Evolutionary conservation across 2,113 vertebrate genomes (phyloP).

Genomic region (Sander lucioperca): DNA sequence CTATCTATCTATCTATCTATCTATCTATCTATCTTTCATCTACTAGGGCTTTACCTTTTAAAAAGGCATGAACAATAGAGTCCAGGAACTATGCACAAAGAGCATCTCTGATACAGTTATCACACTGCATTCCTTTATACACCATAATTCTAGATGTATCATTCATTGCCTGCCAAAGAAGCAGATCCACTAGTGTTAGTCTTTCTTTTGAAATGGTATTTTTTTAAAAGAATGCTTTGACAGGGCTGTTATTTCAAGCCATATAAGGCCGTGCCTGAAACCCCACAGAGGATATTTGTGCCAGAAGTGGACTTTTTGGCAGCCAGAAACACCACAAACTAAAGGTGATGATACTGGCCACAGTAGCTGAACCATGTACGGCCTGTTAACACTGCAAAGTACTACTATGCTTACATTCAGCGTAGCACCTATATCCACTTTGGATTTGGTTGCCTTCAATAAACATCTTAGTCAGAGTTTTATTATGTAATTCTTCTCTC

Average conservation of each 20-base stretch:
- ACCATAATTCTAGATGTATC: conserved; percentile 7
- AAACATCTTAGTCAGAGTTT: not conserved
- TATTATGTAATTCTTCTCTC: not conserved
- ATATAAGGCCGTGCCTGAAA: conserved; percentile 52
- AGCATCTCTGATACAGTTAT: not conserved
- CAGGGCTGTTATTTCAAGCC: conserved; percentile 63
- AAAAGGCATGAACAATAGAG: not conserved
- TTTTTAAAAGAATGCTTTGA: conserved; percentile 20
- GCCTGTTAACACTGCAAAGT: conserved; percentile 23
- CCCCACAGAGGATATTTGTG: conserved; percentile 42
- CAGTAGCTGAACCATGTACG: conserved; percentile 26
- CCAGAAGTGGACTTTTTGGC: conserved; percentile 57
- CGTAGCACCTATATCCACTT: not conserved
- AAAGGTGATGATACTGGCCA: conserved; percentile 55
- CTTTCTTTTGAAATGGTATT: conserved; percentile 43
- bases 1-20: not conserved
- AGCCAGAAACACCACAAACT: conserved; percentile 46
- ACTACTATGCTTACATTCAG: not conserved
- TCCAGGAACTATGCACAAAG: not conserved
- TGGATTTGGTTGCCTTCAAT: conserved; percentile 1
- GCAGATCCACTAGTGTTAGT: not conserved
- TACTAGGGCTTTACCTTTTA: not conserved
- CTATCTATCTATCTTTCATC: not conserved
- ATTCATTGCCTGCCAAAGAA: conserved; percentile 11
- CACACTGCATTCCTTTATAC: not conserved